A percentile compares a stretch with the other conserved stretches of the same genome.
These are phyloP conservation scores for Xestia xanthographa DNA, from an alignment of 2,888 invertebrate genomes.

Conservation along the genomic window DNA sequence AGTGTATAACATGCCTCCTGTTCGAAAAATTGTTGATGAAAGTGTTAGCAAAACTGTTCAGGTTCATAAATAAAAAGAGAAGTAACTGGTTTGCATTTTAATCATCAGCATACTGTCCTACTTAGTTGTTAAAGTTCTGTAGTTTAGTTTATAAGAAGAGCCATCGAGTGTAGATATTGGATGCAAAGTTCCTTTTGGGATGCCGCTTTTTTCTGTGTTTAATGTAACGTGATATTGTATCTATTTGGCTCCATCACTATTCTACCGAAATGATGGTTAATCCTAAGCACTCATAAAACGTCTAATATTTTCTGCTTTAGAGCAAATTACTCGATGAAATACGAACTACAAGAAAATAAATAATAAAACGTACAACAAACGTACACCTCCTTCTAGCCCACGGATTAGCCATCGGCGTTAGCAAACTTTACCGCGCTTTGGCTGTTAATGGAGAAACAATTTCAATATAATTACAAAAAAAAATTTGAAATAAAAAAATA, in stretches of 20 bases:
- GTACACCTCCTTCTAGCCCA: constrained; percentile 4
- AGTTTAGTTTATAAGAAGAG: background rate
- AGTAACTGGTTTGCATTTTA: background rate
- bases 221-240: background rate
- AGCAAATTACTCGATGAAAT: constrained; percentile 11
- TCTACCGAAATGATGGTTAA: constrained; percentile 1
- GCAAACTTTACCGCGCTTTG: constrained; percentile 79
- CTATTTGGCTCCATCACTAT: background rate
- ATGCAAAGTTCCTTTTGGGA: background rate
- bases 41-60: background rate
- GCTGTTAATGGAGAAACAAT: constrained; percentile 55
- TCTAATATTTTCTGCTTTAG: background rate
- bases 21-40: background rate
- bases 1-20: background rate
- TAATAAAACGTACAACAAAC: constrained; percentile 67
- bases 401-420: constrained; percentile 65
- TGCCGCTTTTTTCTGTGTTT: background rate
- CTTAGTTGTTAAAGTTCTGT: background rate
- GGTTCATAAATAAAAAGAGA: background rate
- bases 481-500: no score
- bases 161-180: background rate
- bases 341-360: constrained; percentile 31
- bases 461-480: constrained; percentile 13
- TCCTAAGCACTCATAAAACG: background rate
- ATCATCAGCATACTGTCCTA: background rate